These are phyloP conservation scores for Pogonocichla stellata DNA, from an alignment of 2,113 vertebrate genomes.

Conservation along the genomic window DNA sequence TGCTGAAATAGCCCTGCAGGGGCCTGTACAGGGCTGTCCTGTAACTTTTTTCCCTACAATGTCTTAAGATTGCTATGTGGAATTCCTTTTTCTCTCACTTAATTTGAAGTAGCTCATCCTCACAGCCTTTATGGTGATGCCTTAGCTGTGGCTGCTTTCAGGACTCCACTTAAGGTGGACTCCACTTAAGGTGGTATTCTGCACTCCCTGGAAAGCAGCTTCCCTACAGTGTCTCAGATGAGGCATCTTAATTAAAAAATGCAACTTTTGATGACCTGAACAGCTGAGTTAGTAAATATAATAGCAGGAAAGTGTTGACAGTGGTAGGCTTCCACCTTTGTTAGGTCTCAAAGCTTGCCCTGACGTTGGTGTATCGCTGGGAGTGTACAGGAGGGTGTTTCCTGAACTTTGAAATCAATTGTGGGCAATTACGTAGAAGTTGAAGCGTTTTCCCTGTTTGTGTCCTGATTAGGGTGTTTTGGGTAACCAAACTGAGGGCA, in stretches of 20 bases:
- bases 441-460: background rate
- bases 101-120: background rate
- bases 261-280: background rate
- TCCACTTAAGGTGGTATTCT: background rate
- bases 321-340: background rate
- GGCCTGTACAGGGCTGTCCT: background rate
- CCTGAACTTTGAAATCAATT: slow-evolving; percentile 19
- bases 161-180: background rate
- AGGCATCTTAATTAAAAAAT: background rate
- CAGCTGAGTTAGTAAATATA: background rate
- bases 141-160: background rate
- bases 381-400: background rate
- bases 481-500: background rate
- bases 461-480: background rate
- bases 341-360: background rate
- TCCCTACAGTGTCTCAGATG: background rate
- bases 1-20: background rate
- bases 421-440: background rate
- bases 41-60: background rate
- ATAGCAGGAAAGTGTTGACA: background rate
- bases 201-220: background rate
- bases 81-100: background rate
- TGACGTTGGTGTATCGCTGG: background rate
- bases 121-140: background rate
- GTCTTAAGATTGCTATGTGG: background rate